A percentile compares a stretch with the other conserved stretches of the same genome.
These are phyloP conservation scores for Amphipyra berbera DNA, from an alignment of 2,888 invertebrate genomes.

Conservation along the genomic window DNA sequence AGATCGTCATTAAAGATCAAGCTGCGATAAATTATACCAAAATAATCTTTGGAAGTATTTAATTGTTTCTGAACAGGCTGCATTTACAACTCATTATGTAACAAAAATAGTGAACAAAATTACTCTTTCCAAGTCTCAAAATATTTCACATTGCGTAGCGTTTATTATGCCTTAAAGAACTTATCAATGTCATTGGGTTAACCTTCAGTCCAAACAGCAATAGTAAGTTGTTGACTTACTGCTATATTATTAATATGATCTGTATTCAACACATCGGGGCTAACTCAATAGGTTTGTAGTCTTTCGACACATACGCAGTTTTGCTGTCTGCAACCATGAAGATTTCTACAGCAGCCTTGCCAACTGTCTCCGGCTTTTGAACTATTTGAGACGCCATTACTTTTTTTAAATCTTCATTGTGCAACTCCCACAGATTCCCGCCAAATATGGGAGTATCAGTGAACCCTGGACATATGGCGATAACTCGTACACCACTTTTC, in stretches of 20 bases:
- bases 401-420: slow-evolving; percentile 30
- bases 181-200: too few species aligned
- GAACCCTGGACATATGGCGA: slow-evolving; percentile 85
- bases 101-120: too few species aligned
- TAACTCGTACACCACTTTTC: slow-evolving; percentile 81
- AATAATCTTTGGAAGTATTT: too few species aligned
- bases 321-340: slow-evolving; percentile 48
- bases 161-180: too few species aligned
- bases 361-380: slow-evolving; percentile 56
- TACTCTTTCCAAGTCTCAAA: too few species aligned
- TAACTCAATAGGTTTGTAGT: slow-evolving; percentile 30
- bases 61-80: too few species aligned
- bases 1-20: too few species aligned
- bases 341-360: slow-evolving; percentile 37
- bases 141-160: too few species aligned
- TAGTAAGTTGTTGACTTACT: background rate
- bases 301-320: slow-evolving; percentile 36
- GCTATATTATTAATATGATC: background rate
- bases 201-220: background rate
- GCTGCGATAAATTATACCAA: too few species aligned
- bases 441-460: slow-evolving; percentile 74
- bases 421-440: slow-evolving; percentile 20
- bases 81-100: too few species aligned
- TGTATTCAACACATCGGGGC: background rate
- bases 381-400: slow-evolving; percentile 45